Evolutionary conservation across 2,113 vertebrate genomes (phyloP).

Genomic region (Myiopsitta monachus): DNA sequence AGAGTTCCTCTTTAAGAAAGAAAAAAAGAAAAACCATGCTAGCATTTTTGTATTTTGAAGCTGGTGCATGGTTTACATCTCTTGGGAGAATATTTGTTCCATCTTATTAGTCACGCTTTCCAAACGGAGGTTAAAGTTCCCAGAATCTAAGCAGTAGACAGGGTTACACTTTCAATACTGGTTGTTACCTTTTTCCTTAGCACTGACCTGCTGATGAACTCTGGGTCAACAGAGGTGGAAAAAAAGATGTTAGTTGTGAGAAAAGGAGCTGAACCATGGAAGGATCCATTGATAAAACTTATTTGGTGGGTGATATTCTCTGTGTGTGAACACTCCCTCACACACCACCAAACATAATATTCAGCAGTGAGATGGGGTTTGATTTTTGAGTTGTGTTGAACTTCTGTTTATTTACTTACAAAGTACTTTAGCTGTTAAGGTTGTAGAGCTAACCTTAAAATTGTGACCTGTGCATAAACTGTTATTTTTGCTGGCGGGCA

Average conservation of each 20-base stretch:
- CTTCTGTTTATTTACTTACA: constrained; percentile 6
- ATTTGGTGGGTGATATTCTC: not conserved
- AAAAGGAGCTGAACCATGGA: constrained; percentile 32
- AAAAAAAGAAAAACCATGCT: not conserved
- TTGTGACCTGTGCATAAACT: not conserved
- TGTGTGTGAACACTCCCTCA: accelerated
- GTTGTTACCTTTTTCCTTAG: constrained; percentile 52
- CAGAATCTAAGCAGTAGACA: constrained; percentile 59
- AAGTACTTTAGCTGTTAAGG: not conserved
- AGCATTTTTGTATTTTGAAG: constrained; percentile 61
- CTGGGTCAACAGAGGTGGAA: constrained; percentile 33
- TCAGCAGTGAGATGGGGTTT: not conserved
- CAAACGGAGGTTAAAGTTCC: constrained; percentile 69
- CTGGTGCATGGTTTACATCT: constrained; percentile 63
- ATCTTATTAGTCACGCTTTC: constrained; percentile 72
- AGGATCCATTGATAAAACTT: not conserved
- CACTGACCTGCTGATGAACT: constrained; percentile 71
- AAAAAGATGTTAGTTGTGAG: constrained; percentile 53
- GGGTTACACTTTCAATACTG: constrained; percentile 46
- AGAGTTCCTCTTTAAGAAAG: not conserved
- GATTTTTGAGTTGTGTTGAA: not conserved
- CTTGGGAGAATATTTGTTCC: constrained; percentile 65
- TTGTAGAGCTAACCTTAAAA: not conserved
- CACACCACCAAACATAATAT: accelerated
- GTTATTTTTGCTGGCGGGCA: not conserved